Conservation (phyloP, 1,140 invertebrate species). For the Leptinotarsa defecta region DNA sequence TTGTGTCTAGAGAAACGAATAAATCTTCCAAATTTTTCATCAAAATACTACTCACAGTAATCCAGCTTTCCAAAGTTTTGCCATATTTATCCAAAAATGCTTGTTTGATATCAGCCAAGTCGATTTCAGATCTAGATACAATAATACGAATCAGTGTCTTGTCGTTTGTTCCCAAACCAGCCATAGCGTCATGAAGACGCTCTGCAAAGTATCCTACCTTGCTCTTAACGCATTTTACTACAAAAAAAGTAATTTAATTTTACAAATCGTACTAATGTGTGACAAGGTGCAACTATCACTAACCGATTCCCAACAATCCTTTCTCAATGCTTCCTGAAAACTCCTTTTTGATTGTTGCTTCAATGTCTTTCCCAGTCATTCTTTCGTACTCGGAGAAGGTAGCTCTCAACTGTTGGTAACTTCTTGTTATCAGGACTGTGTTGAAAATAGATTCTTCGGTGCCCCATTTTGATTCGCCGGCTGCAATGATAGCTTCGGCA, state of each 20-base stretch:
- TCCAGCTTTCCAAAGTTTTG: constrained; percentile 81
- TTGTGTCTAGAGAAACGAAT: too few relatives aligned
- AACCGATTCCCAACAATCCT: constrained; percentile 85
- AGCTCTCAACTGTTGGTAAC: constrained; percentile 79
- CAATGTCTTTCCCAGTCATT: constrained; percentile 77
- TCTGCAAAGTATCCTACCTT: constrained; percentile 93
- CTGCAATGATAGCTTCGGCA: constrained; percentile 71
- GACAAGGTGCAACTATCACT: constrained; percentile 43
- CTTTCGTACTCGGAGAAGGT: constrained; percentile 82
- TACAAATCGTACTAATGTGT: neutral
- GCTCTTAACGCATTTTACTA: constrained; percentile 88
- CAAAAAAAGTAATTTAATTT: constrained; percentile 34
- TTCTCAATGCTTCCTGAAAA: constrained; percentile 85
- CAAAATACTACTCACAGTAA: constrained; percentile 68
- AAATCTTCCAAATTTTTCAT: too few relatives aligned
- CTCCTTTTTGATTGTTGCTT: constrained; percentile 85
- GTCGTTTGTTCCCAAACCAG: constrained; percentile 86
- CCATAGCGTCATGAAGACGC: constrained; percentile 86
- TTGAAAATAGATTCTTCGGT: constrained; percentile 89
- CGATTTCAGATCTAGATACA: constrained; percentile 89
- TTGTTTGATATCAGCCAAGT: constrained; percentile 88
- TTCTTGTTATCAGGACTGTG: constrained; percentile 76
- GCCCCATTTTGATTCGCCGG: constrained; percentile 82
- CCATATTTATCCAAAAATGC: constrained; percentile 85
- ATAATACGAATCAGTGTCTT: constrained; percentile 87